A percentile compares a stretch with the other conserved stretches of the same genome.
Evolutionary conservation across 2,113 vertebrate genomes (phyloP).

Genomic region (Dromiciops gliroides): DNA sequence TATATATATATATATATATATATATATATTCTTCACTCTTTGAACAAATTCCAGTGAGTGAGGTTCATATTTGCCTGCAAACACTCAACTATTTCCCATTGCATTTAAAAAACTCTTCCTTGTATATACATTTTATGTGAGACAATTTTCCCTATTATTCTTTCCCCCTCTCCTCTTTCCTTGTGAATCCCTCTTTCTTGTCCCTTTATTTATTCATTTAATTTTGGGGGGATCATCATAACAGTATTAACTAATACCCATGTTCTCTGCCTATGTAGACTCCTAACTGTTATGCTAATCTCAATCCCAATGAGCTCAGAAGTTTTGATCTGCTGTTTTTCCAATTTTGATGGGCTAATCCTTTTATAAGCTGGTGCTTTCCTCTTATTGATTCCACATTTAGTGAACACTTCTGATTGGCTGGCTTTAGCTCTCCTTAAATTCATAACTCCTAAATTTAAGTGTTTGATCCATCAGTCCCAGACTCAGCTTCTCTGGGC

Average conservation of each 20-base stretch:
- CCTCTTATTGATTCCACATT: neutral
- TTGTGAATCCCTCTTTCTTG: neutral
- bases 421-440: neutral
- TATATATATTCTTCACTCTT: too few relatives aligned
- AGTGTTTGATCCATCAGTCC: neutral
- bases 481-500: too few relatives aligned
- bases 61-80: neutral
- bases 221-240: too few relatives aligned
- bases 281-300: neutral
- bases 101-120: neutral
- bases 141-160: neutral
- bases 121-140: neutral
- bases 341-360: neutral
- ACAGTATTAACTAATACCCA: neutral
- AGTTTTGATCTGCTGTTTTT: neutral
- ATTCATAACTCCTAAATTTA: neutral
- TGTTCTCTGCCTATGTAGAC: neutral
- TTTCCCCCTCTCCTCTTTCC: neutral
- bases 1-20: too few relatives aligned
- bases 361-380: neutral
- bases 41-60: neutral
- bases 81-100: too few relatives aligned
- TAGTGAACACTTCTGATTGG: neutral
- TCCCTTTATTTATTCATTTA: neutral
- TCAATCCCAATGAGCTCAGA: neutral